Base-by-base conservation (phyloP, 2,888 invertebrate genomes). In the Pteria penguin region DNA sequence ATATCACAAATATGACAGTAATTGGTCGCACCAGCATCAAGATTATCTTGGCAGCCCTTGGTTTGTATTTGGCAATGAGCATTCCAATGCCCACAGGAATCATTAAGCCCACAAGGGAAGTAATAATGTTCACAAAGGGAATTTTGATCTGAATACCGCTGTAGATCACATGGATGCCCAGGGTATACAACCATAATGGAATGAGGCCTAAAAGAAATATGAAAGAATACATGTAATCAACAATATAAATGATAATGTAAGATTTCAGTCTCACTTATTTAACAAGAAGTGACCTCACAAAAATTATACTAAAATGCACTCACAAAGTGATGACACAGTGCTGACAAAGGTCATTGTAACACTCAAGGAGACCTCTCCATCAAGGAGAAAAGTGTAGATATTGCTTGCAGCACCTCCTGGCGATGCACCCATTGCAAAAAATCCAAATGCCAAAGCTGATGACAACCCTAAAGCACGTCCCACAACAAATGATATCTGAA, bases 341-440 rank as follows among this genome's bases (percentile, higher is more conserved):
- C 97, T 96, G 75, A 97, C 93, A 11, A 98, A 95, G 0, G 99
- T 99, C 98, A 99, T 98, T 14, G 98, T 96, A 58, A 99, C 95
- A 1, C 98, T 98, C 60, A 99, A 93, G 91, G 97, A 96, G 4
- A 98, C 94, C 93, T 99, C 98, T 4, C 98, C 99, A 4, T 96
- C 96, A 2, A 99, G 93, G 18, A 98, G 94, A 81, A 96, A 95
- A 0, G 98, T 96, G 97, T 98, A 99, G 84, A 98, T 96, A 92
- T 99, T 99, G 61, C 98, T 98, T 31, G 98, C 98, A 0, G 98
- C 98, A 0, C 99, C 94, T 8, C 93, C 94, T 33, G 94, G 94
- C 61, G 92, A 90, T 82, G 93, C 93, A 0, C 93, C 93, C 45
- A 93, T 87, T 11, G 93, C 91, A 81, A 93, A 93, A 32, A 93